phyloP scores from a whole-genome alignment of 30 jellyfish, hydroid and myxozoan species.

The Turritopsis dohrnii region DNA sequence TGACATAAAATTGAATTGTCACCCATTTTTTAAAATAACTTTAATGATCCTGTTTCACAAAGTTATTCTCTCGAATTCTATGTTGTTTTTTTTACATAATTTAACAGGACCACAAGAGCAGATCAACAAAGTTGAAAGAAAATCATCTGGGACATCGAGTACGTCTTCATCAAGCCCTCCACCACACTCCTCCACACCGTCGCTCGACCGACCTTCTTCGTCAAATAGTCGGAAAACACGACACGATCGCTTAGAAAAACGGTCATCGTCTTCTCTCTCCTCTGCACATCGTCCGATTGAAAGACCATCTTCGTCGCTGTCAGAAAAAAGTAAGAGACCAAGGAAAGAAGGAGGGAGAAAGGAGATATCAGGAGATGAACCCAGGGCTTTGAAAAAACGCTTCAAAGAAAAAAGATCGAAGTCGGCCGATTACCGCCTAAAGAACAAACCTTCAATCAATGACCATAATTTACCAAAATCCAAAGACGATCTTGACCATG shows the following conservation, averaged over 20 bases:
- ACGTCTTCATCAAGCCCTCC: neutral
- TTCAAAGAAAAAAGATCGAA: conserved; percentile 9
- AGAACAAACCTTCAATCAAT: neutral
- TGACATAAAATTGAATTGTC: too few species aligned
- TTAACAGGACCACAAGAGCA: neutral
- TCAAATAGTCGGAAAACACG: neutral
- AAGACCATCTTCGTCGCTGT: neutral
- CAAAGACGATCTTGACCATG: conserved; percentile 14
- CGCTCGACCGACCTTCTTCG: neutral
- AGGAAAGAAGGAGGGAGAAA: neutral
- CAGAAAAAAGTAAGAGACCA: neutral
- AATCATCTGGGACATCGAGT: neutral
- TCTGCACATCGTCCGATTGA: neutral
- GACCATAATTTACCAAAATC: conserved; percentile 24
- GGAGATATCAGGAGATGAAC: conserved; percentile 10
- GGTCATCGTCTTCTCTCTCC: neutral
- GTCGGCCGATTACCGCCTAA: conserved; percentile 21
- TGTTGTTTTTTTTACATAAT: too few species aligned
- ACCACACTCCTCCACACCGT: too few species aligned
- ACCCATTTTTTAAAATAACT: too few species aligned
- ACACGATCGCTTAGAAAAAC: neutral
- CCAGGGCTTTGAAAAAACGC: conserved; percentile 14
- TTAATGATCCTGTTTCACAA: too few species aligned
- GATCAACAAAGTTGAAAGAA: neutral
- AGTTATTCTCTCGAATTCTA: too few species aligned